Conservation (phyloP, 2,113 vertebrate genomes). For the Calyptommatus sinebrachiatus region DNA sequence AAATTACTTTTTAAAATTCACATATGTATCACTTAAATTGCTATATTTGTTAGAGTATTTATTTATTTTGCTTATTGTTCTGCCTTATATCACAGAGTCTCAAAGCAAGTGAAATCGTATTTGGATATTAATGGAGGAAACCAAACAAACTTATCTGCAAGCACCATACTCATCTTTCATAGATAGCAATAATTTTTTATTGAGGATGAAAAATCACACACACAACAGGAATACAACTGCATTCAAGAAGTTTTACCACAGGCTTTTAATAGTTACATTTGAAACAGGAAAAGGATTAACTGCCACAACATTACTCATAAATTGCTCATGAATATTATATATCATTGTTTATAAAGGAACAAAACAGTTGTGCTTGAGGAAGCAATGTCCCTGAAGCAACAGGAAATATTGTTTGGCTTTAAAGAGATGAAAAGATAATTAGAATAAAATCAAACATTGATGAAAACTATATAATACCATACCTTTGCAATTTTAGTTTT, state of each 20-base stretch:
- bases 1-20: conserved; percentile 50
- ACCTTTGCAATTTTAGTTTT: neutral
- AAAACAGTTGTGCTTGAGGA: no score
- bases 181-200: conserved; percentile 4
- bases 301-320: neutral
- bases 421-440: neutral
- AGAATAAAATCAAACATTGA: no score
- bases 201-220: conserved; percentile 16
- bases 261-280: neutral
- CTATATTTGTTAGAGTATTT: neutral
- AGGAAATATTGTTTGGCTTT: neutral
- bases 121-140: conserved; percentile 43
- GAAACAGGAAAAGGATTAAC: conserved; percentile 1
- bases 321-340: neutral
- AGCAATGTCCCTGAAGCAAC: neutral
- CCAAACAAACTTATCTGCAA: conserved; percentile 25
- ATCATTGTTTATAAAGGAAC: neutral
- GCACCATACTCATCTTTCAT: conserved; percentile 26
- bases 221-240: neutral
- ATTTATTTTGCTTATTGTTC: no score
- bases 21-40: neutral
- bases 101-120: conserved; percentile 25
- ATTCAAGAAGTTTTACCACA: conserved; percentile 4
- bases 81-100: no score
- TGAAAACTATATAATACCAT: neutral